These are phyloP conservation scores for Helicolenus hilgendorfi DNA, from an alignment of 2,797 vertebrate species.

Conservation along the genomic window DNA sequence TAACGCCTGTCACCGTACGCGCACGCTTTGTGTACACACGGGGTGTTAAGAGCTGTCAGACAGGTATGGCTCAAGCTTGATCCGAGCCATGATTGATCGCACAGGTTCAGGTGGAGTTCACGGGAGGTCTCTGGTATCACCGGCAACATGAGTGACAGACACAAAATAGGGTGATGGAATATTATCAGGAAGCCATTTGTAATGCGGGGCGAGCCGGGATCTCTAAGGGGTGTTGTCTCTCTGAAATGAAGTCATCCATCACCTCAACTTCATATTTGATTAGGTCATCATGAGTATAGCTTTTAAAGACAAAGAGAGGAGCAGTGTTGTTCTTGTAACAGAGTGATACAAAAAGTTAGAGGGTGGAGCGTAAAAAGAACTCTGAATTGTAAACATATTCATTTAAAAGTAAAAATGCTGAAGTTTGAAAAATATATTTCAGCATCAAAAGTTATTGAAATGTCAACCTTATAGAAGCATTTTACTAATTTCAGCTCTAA, in stretches of 20 bases:
- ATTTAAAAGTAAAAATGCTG: not conserved
- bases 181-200: slow-evolving; percentile 88
- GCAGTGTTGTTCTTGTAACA: not conserved
- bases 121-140: slow-evolving; percentile 87
- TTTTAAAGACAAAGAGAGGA: slow-evolving; percentile 67
- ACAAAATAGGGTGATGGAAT: slow-evolving; percentile 86
- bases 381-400: not conserved
- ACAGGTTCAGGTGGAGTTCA: slow-evolving; percentile 89
- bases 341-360: not conserved
- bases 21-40: slow-evolving; percentile 68
- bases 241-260: slow-evolving; percentile 88
- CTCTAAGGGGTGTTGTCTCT: slow-evolving; percentile 85
- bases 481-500: not conserved
- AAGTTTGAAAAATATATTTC: not conserved
- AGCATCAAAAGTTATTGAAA: not conserved
- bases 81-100: slow-evolving; percentile 89
- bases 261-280: slow-evolving; percentile 84
- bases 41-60: slow-evolving; percentile 87
- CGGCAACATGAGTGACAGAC: slow-evolving; percentile 88
- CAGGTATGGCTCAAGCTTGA: slow-evolving; percentile 84
- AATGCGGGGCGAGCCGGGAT: slow-evolving; percentile 80
- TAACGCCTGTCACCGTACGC: slow-evolving; percentile 70
- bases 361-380: not conserved
- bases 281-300: slow-evolving; percentile 82
- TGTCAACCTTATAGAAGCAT: not conserved